Evolutionary conservation across 2,797 vertebrate species (phyloP), one percentile per base, ranked within the genome.

Genomic region (Bryconaethiops microstoma): DNA sequence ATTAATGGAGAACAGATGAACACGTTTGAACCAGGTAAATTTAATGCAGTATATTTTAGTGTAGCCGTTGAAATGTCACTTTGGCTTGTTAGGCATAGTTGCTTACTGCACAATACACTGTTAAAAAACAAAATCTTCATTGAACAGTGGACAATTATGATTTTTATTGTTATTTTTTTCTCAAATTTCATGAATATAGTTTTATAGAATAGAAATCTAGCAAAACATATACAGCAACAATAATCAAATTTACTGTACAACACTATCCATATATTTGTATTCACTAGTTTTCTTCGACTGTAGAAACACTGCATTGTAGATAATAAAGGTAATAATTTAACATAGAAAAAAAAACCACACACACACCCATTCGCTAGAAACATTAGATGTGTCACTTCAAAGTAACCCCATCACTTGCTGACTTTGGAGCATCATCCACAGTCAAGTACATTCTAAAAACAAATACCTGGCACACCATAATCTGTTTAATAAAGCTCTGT

Each of bases 151-250:
- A 77, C 74, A 69, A 35, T 12, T 40, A 65, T 39, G 45, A 83
- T 80, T 54, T 78, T 86, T 84, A 81, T 80, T 93, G 91, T 92
- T 93, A 91, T 87, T 90, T 88, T 78, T 14, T 14, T 5, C 48
- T 52, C 84, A 85, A 90, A 91, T 92, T 94, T 93, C 90, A 93
- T 92, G 86, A 94, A 94, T 93, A 94, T 91, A 90, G 85, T 90
- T 93, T 92, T 90, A 93, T 94, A 94, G 91, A 95, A 96, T 96
- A 95, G 94, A 95, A 93, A 94, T 94, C 95, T 95, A 94, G 91
- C 93, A 96, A 96, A 97, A 95, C 94, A 94, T 95, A 88, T 92
- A 95, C 94, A 94, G 93, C 93, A 95, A 96, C 95, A 93, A 92
- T 94, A 93, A 94, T 92, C 88, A 93, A 94, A 94, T 93, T 91